These are phyloP conservation scores for Mus spretus DNA, from an alignment of 2,797 vertebrate species.

Conservation along the genomic window DNA sequence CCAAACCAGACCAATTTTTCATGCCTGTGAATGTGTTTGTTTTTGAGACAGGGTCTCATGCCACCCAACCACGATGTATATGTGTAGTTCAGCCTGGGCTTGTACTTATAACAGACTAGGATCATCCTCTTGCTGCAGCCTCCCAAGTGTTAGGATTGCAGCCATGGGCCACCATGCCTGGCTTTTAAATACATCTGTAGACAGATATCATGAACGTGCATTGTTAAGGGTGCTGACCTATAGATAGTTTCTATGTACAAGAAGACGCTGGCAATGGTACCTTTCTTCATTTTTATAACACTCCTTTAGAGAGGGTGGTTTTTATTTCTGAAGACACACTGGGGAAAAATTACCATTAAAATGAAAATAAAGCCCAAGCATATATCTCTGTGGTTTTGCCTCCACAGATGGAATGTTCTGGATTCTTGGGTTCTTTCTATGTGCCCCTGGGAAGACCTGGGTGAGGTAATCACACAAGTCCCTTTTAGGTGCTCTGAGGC, in stretches of 20 bases:
- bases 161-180: background rate
- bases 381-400: background rate
- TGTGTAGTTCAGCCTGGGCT: background rate
- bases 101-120: background rate
- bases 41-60: background rate
- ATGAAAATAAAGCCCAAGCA: slow-evolving; percentile 47
- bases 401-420: background rate
- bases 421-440: background rate
- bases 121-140: background rate
- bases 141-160: background rate
- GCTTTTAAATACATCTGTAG: too few relatives aligned
- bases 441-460: background rate
- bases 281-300: background rate
- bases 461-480: background rate
- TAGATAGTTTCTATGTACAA: background rate
- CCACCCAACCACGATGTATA: background rate
- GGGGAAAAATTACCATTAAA: background rate
- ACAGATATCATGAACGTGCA: background rate
- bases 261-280: background rate
- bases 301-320: background rate
- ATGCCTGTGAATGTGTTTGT: background rate
- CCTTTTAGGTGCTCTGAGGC: background rate
- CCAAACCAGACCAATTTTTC: background rate
- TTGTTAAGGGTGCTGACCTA: background rate
- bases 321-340: slow-evolving; percentile 32